These are phyloP conservation scores for Clarias platycephalus DNA, from an alignment of 2,797 vertebrate species.

Conservation along the genomic window DNA sequence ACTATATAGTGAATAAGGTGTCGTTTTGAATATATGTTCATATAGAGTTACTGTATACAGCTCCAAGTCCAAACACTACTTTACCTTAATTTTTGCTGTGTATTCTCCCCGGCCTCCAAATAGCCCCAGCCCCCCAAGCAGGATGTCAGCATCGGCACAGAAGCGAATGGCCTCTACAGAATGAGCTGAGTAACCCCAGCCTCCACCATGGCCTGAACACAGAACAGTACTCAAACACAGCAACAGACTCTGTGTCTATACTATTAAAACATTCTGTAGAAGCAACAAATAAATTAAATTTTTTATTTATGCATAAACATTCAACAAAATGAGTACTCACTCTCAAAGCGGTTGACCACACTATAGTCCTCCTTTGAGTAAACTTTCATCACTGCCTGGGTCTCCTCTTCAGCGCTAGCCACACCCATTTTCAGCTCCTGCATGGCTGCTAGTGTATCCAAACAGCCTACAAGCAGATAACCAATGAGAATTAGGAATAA, in stretches of 20 bases:
- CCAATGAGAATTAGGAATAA: neutral
- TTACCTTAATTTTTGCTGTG: conserved; percentile 98
- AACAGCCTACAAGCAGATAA: conserved; percentile 79
- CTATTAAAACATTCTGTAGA: neutral
- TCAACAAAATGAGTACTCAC: conserved; percentile 70
- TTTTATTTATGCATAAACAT: neutral
- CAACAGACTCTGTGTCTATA: neutral
- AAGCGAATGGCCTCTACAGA: conserved; percentile 98
- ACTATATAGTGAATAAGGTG: neutral
- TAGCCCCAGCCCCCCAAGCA: conserved; percentile 93
- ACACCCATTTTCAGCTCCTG: conserved; percentile 98
- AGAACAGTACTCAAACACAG: conserved; percentile 13
- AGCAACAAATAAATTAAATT: neutral
- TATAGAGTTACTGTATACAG: neutral
- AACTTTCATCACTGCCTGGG: conserved; percentile 97
- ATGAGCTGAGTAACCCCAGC: conserved; percentile 99
- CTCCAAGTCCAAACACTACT: neutral
- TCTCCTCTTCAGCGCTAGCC: conserved; percentile 93
- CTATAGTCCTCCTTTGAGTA: conserved; percentile 99
- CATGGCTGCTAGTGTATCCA: conserved; percentile 97
- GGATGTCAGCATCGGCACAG: conserved; percentile 93
- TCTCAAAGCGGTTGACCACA: conserved; percentile 98
- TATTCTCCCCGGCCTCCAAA: conserved; percentile 98
- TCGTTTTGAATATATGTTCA: too few species aligned
- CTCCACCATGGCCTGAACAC: conserved; percentile 91